Evolutionary conservation across 2,797 vertebrate genomes (phyloP).

Genomic region (Ctenopoma kingsleyae): DNA sequence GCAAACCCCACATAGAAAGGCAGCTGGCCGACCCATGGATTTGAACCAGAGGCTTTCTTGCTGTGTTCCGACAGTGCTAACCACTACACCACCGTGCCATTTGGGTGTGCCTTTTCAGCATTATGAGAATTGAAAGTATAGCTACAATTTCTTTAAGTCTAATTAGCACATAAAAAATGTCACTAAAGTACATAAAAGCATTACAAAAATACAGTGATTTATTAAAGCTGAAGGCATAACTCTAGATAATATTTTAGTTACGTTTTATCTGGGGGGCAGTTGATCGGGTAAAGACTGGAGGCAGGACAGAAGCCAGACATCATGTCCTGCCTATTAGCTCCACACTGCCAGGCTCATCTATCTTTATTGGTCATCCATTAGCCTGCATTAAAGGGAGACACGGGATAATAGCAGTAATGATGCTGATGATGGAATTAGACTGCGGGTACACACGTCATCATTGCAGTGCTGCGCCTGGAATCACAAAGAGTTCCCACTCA

Average conservation of each 20-base stretch:
- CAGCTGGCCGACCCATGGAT: too few relatives aligned
- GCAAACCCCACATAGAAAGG: too few relatives aligned
- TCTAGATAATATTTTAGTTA: constrained; percentile 48
- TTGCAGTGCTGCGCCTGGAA: constrained; percentile 74
- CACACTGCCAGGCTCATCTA: constrained; percentile 88
- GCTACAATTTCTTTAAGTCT: constrained; percentile 28
- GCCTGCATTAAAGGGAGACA: constrained; percentile 87
- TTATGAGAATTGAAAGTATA: constrained; percentile 39
- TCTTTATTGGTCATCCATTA: constrained; percentile 91
- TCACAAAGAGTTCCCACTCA: constrained; percentile 71
- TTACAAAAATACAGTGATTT: constrained; percentile 36
- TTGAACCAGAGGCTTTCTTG: too few relatives aligned
- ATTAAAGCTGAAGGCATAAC: constrained; percentile 47
- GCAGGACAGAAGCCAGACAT: constrained; percentile 87
- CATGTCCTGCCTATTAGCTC: constrained; percentile 90
- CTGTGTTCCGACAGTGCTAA: too few relatives aligned
- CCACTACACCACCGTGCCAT: too few relatives aligned
- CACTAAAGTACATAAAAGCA: constrained; percentile 21
- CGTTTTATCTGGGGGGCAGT: constrained; percentile 62
- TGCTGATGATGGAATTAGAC: constrained; percentile 87
- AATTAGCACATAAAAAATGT: background rate
- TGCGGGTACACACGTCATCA: constrained; percentile 81
- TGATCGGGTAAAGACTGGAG: constrained; percentile 73
- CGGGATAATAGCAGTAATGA: constrained; percentile 88
- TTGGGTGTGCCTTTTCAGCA: constrained; percentile 30